Evolutionary conservation across 2,113 vertebrate genomes (phyloP).

Genomic region (Arenaria interpres): DNA sequence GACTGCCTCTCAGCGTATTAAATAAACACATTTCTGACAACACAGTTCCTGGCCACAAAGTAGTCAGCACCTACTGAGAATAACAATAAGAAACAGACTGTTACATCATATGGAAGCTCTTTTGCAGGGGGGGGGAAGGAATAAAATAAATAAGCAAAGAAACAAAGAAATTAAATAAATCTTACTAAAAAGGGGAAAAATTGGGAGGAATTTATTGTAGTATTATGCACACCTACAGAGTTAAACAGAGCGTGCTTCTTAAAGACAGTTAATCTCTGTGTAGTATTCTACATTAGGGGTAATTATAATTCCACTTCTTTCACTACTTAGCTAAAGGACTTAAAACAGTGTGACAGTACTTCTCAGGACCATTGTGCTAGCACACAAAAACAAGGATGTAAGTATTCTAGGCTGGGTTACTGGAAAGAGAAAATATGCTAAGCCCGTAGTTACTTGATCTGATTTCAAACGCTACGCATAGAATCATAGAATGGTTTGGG

Average conservation of each 20-base stretch:
- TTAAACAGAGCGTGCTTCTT: background rate
- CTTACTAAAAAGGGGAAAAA: background rate
- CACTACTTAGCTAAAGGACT: background rate
- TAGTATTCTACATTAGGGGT: background rate
- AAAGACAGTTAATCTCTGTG: background rate
- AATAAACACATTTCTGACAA: background rate
- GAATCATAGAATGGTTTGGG: background rate
- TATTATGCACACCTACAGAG: background rate
- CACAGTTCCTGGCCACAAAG: background rate
- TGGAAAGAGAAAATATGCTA: background rate
- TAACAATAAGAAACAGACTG: background rate
- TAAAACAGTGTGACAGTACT: background rate
- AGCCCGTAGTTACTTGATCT: background rate
- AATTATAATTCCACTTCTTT: background rate
- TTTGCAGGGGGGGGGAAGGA: fast-evolving
- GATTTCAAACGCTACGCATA: background rate
- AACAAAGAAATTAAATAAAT: background rate
- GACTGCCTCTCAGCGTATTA: background rate
- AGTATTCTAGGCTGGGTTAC: background rate
- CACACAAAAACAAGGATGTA: background rate
- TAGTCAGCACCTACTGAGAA: background rate
- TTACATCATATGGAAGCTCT: background rate
- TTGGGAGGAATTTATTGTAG: background rate
- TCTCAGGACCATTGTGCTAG: background rate
- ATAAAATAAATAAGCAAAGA: background rate